Evolutionary conservation across 2,113 vertebrate genomes (phyloP).

Genomic region (Telmatochromis brichardi): DNA sequence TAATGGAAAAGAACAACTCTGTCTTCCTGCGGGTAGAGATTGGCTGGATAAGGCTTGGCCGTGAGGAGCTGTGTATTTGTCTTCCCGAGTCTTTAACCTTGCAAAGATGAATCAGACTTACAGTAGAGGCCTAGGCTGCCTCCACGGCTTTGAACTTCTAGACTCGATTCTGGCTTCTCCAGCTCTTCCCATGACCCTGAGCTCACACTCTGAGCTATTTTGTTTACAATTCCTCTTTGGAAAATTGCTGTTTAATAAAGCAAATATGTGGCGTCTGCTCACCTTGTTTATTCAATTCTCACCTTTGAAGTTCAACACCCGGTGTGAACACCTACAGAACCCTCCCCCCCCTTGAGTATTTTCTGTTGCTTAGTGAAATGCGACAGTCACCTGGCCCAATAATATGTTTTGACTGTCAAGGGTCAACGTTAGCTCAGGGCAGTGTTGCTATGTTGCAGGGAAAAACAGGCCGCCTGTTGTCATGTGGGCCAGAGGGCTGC

Average conservation of each 20-base stretch:
- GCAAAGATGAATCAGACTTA: slow-evolving; percentile 33
- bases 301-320: not conserved
- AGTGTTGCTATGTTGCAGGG: slow-evolving; percentile 51
- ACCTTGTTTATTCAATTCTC: slow-evolving; percentile 12
- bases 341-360: not conserved
- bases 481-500: slow-evolving; percentile 56
- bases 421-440: slow-evolving; percentile 39
- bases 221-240: slow-evolving; percentile 12
- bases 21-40: slow-evolving; percentile 26
- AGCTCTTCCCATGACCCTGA: not conserved
- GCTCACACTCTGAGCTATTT: not conserved
- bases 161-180: not conserved
- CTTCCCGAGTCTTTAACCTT: slow-evolving; percentile 40
- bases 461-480: slow-evolving; percentile 58
- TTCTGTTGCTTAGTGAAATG: slow-evolving; percentile 5
- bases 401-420: slow-evolving; percentile 51
- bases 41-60: slow-evolving; percentile 1
- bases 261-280: slow-evolving; percentile 6
- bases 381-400: slow-evolving; percentile 46
- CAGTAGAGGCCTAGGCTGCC: slow-evolving; percentile 2
- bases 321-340: not conserved
- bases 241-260: slow-evolving; percentile 8
- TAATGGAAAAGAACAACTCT: slow-evolving; percentile 46
- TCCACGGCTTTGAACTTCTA: slow-evolving; percentile 18
- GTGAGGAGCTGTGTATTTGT: slow-evolving; percentile 15